Percentiles rank a stretch among this genome's conserved stretches.
phyloP scores from a whole-genome alignment of 2,797 vertebrate species.

The Crenichthys baileyi region DNA sequence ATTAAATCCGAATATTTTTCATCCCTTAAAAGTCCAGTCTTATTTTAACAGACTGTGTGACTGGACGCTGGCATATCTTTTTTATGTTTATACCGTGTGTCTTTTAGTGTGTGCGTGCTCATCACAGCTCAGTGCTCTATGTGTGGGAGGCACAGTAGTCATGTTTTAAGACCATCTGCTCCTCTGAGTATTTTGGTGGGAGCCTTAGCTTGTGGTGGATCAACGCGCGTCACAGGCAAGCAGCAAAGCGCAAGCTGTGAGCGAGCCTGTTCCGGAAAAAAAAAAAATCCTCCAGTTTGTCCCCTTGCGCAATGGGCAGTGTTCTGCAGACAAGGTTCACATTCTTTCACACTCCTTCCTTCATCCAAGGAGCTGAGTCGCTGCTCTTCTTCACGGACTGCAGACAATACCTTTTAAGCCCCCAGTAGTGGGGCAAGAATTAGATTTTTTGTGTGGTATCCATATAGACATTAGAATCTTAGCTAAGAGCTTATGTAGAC shows the following conservation, averaged over 20 bases:
- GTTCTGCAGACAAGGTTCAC: conserved; percentile 67
- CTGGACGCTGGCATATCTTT: conserved; percentile 62
- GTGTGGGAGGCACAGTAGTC: conserved; percentile 72
- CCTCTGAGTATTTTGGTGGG: conserved; percentile 78
- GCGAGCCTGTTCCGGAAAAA: conserved; percentile 76
- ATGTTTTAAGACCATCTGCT: conserved; percentile 85
- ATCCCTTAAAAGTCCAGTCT: conserved; percentile 38
- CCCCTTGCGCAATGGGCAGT: conserved; percentile 67
- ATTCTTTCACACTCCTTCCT: conserved; percentile 47
- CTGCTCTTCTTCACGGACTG: conserved; percentile 39
- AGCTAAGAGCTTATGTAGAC: too few relatives aligned
- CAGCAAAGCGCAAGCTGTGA: conserved; percentile 80
- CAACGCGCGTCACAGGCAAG: conserved; percentile 67
- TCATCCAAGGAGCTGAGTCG: conserved; percentile 17
- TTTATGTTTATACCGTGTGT: conserved; percentile 57
- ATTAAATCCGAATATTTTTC: background rate
- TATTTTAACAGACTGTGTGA: conserved; percentile 65
- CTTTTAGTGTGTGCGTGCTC: conserved; percentile 42
- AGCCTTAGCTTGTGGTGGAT: conserved; percentile 72
- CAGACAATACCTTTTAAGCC: background rate
- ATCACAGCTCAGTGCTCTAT: conserved; percentile 52
- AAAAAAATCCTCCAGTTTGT: conserved; percentile 72
- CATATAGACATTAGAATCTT: too few relatives aligned
- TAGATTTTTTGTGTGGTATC: too few relatives aligned
- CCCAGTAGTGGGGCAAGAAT: too few relatives aligned